Evolutionary conservation across 35 echinoderm and acorn worm species (phyloP).

Genomic region (Acanthaster planci): DNA sequence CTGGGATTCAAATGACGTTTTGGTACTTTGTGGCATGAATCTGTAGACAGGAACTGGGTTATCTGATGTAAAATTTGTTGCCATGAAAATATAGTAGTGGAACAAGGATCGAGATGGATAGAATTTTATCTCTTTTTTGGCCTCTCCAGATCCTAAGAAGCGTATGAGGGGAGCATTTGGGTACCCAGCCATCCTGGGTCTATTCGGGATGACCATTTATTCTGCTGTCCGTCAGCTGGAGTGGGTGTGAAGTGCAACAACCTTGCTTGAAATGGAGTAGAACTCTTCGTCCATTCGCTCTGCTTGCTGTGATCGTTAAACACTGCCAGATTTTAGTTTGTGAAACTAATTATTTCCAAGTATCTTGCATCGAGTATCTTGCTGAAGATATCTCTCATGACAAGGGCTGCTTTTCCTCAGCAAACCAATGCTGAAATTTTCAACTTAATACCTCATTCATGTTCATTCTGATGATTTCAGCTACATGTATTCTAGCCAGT

Average conservation of each 20-base stretch:
- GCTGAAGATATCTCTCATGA: no score
- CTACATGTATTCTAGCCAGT: no score
- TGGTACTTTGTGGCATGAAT: neutral
- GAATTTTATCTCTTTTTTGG: neutral
- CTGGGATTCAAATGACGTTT: neutral
- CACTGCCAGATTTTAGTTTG: no score
- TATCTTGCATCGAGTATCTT: no score
- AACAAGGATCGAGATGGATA: no score
- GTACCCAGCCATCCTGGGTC: conserved; percentile 37
- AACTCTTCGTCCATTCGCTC: neutral
- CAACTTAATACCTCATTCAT: no score
- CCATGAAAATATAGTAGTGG: no score
- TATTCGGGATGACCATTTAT: conserved; percentile 33
- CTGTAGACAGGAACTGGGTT: neutral
- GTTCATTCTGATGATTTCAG: no score
- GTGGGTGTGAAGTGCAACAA: neutral
- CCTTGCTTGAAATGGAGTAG: neutral
- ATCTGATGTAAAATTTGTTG: no score
- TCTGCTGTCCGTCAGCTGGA: conserved; percentile 39
- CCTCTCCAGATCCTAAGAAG: conserved; percentile 36
- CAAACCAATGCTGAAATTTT: no score
- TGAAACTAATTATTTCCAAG: no score
- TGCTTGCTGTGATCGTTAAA: neutral
- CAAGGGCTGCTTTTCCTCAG: no score
- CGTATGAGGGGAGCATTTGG: conserved; percentile 35